A percentile compares a stretch with the other conserved stretches of the same genome.
These are phyloP conservation scores for Tetramorium bicarinatum DNA, from an alignment of 2,888 invertebrate genomes.

Conservation along the genomic window DNA sequence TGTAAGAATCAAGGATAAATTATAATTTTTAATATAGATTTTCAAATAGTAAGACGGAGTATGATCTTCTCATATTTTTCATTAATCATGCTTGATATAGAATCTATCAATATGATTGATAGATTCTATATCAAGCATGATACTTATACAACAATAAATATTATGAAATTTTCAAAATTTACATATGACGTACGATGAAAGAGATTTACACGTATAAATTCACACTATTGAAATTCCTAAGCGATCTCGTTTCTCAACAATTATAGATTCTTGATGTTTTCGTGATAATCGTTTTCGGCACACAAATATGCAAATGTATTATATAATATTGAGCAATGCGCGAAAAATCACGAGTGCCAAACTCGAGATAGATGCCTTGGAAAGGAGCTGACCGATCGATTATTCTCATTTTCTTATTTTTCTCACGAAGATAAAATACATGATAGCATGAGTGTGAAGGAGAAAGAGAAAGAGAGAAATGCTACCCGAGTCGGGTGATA, in stretches of 20 bases:
- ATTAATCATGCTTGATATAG: not conserved
- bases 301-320: not conserved
- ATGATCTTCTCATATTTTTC: not conserved
- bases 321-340: not conserved
- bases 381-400: conserved; percentile 24
- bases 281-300: not conserved
- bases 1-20: not conserved
- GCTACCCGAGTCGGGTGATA: conserved; percentile 59
- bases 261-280: not conserved
- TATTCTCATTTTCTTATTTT: conserved; percentile 32
- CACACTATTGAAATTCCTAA: conserved; percentile 2
- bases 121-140: too few species aligned
- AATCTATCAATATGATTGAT: not conserved
- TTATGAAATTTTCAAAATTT: conserved; percentile 7
- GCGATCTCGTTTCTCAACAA: not conserved
- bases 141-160: not conserved
- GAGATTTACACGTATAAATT: not conserved
- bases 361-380: not conserved
- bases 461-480: conserved; percentile 47
- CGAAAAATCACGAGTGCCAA: not conserved
- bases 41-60: not conserved
- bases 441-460: conserved; percentile 35
- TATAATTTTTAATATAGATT: conserved; percentile 27
- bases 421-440: conserved; percentile 13
- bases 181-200: not conserved